Evolutionary conservation across 23 tunicate genomes (phyloP), one percentile per base, ranked within the genome.

Genomic region (Diplosoma virens): DNA sequence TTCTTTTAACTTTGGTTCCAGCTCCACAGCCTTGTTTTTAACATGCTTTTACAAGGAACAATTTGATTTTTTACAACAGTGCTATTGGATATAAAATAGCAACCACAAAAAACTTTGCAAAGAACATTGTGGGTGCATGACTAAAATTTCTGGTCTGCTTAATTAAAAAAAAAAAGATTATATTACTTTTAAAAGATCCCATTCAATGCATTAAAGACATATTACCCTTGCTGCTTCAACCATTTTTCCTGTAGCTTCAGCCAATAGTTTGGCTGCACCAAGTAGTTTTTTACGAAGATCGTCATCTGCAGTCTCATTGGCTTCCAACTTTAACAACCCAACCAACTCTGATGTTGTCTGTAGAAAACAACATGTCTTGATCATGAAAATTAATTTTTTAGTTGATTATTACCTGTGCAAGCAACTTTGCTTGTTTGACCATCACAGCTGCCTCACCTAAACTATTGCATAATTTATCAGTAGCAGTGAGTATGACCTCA

Each of bases 151-250:
- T n/a, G n/a, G n/a, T n/a, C n/a, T n/a, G n/a, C n/a, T n/a, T n/a
- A n/a, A n/a, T n/a, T n/a, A n/a, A n/a, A n/a, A n/a, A n/a, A n/a
- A n/a, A n/a, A n/a, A n/a, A n/a, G n/a, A n/a, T n/a, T n/a, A n/a
- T n/a, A n/a, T n/a, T n/a, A n/a, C n/a, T n/a, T n/a, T n/a, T n/a
- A n/a, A n/a, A n/a, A n/a, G n/a, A n/a, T n/a, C n/a, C n/a, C n/a
- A n/a, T n/a, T n/a, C n/a, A n/a, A n/a, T n/a, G n/a, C n/a, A n/a
- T n/a, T n/a, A n/a, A n/a, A 11, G 63, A 16, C 5, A 16, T 5
- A 25, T 33, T 32, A 84, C 95, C 89, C 78, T 88, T 14, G 99
- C 99, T 17, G 99, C 99, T 84, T 87, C 99, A 18, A 95, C 99
- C 90, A 95, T 89, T 37, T 79, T 79, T 0, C 91, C 89, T 2